Evolutionary conservation across 2,113 vertebrate genomes (phyloP), one percentile per base, ranked within the genome.

Genomic region (Mus musculus): DNA sequence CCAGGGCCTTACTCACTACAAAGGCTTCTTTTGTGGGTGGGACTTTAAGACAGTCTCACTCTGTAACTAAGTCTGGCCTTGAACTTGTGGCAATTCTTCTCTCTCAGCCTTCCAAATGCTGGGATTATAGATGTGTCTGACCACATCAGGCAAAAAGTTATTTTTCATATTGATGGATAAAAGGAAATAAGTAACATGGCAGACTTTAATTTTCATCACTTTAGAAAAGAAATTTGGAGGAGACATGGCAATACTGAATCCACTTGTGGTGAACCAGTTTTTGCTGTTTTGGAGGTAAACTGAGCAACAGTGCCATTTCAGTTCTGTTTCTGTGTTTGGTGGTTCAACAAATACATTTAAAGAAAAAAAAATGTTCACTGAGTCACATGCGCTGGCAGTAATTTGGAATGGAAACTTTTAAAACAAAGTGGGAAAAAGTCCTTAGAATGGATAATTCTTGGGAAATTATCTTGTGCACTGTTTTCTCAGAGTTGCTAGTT

Each of bases 351-450:
- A 93, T 86, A 49, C 11, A 42, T 91, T 81, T 46, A 56, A 73
- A 69, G 63, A 89, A 77, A 78, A 76, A 76, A 61, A 90, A 28
- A 52, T 88, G 28, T 89, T 95, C 20, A 49, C 22, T 91, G 85
- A 96, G 88, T 95, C 67, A 42, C 39, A 36, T 82, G 89, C 59
- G 36, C 26, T 92, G 71, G n/a, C 22, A 54, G 2, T 2, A 71
- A 56, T 42, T 84, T 82, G 61, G 49, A 93, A 89, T 89, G 92
- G 71, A 90, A 95, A 93, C 69, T 85, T 96, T 93, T 95, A 88
- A 90, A 86, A 92, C 36, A 42, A 89, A 81, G 65, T 94, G 88
- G 42, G 90, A 92, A 42, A 54, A 95, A 93, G 65, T 90, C 22
- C 19, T 71, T 3, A 54, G 46, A 80, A 17, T 95, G 52, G 46